These are phyloP conservation scores for Antechinus flavipes DNA, from an alignment of 2,113 vertebrate genomes.

Conservation along the genomic window DNA sequence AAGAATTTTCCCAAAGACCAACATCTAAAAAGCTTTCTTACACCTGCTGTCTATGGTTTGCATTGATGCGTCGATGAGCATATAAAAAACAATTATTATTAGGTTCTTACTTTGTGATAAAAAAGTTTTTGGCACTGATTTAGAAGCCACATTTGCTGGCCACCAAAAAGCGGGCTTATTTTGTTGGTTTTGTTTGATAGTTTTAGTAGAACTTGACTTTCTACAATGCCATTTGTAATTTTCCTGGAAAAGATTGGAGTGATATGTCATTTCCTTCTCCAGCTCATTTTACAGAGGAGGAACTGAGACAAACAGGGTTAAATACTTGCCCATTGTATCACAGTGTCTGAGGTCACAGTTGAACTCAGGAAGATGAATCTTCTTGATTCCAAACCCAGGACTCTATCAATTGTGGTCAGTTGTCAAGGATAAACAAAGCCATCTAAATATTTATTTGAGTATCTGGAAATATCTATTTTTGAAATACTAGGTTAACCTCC, in stretches of 20 bases:
- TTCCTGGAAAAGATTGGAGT: not conserved
- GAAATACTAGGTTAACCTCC: not conserved
- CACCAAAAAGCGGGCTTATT: not conserved
- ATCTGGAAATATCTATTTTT: not conserved
- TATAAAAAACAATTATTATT: not conserved
- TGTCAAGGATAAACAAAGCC: fast-evolving
- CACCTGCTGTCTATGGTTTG: not conserved
- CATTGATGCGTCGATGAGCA: not conserved
- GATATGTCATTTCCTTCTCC: not conserved
- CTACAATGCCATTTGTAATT: not conserved
- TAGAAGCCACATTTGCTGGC: not conserved
- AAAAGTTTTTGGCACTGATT: not conserved
- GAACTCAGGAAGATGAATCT: not conserved
- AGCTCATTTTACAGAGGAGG: not conserved
- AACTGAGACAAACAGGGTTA: not conserved
- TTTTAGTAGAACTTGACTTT: not conserved
- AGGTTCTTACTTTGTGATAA: not conserved
- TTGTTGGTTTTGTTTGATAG: not conserved
- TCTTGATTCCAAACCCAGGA: not conserved
- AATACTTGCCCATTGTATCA: not conserved
- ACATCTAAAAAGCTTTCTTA: constrained; percentile 18
- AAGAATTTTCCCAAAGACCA: not conserved
- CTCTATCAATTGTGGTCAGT: not conserved
- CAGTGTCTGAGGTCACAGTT: not conserved
- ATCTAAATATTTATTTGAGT: not conserved